Percentiles rank a stretch among this genome's conserved stretches.
phyloP scores from a whole-genome alignment of 2,797 vertebrate genomes.

The Anisognathus igniventris region DNA sequence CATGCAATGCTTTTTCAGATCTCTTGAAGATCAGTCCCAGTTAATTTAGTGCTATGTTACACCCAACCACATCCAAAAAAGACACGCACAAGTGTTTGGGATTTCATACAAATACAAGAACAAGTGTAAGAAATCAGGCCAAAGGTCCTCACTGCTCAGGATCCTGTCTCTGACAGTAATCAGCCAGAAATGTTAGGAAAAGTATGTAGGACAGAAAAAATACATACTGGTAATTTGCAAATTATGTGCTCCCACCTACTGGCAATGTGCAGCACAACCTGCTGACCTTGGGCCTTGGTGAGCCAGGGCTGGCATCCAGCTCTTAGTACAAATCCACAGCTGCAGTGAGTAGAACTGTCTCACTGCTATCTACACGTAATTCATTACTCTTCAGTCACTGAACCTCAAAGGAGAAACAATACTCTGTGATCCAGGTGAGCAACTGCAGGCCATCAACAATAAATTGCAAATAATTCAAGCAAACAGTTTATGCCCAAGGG shows the following conservation, averaged over 20 bases:
- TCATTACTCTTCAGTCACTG: background rate
- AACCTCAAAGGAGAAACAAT: background rate
- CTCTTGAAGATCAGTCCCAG: background rate
- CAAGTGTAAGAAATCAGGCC: background rate
- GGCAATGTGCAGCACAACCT: background rate
- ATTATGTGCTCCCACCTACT: background rate
- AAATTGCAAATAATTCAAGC: conserved; percentile 13
- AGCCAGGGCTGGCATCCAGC: background rate
- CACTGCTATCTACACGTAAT: background rate
- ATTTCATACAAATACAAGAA: background rate
- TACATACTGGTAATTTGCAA: background rate
- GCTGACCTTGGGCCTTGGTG: background rate
- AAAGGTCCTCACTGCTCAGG: background rate
- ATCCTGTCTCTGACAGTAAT: background rate
- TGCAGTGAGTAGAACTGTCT: background rate
- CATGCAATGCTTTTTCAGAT: background rate
- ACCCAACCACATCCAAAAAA: background rate
- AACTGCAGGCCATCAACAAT: background rate
- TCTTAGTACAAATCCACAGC: background rate
- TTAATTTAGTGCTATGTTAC: background rate
- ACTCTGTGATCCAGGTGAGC: background rate
- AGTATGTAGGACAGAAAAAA: background rate
- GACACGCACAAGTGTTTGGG: background rate
- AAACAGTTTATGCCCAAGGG: background rate
- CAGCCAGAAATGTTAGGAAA: background rate